Evolutionary conservation across 2,888 invertebrate species (phyloP).

Genomic region (Crocallis elinguaria): DNA sequence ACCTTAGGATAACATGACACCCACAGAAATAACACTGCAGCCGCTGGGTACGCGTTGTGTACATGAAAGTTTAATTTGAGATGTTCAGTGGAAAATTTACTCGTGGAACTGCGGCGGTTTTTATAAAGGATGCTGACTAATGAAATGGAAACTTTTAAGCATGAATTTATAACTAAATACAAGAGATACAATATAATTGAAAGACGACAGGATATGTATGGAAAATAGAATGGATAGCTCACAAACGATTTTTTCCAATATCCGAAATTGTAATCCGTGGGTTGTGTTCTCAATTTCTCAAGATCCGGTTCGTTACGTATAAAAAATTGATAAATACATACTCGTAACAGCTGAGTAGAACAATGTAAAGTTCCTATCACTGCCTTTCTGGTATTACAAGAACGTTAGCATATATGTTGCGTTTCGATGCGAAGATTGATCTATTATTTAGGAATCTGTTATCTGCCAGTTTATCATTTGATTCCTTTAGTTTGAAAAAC

Average conservation of each 20-base stretch:
- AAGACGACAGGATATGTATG: too few relatives aligned
- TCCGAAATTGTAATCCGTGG: too few relatives aligned
- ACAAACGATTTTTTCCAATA: too few relatives aligned
- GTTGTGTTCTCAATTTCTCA: too few relatives aligned
- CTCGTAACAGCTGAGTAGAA: neutral
- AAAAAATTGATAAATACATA: neutral
- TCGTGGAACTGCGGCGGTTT: neutral
- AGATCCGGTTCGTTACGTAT: neutral
- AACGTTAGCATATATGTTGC: neutral
- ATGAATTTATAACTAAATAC: neutral
- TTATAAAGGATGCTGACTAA: neutral
- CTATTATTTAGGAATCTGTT: neutral
- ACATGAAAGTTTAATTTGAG: conserved; percentile 22
- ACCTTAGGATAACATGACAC: conserved; percentile 36
- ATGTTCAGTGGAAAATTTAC: conserved; percentile 18
- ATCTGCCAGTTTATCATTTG: too few relatives aligned
- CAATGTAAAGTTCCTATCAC: conserved; percentile 1
- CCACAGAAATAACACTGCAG: conserved; percentile 34
- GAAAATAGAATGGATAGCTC: too few relatives aligned
- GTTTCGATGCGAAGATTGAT: neutral
- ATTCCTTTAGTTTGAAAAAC: too few relatives aligned
- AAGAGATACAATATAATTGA: neutral
- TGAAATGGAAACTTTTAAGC: neutral
- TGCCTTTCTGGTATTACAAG: neutral
- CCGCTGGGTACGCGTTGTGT: conserved; percentile 20